A percentile compares a stretch with the other conserved stretches of the same genome.
Conservation (phyloP, 2,888 invertebrate species). For the Andricus quercusramuli region DNA sequence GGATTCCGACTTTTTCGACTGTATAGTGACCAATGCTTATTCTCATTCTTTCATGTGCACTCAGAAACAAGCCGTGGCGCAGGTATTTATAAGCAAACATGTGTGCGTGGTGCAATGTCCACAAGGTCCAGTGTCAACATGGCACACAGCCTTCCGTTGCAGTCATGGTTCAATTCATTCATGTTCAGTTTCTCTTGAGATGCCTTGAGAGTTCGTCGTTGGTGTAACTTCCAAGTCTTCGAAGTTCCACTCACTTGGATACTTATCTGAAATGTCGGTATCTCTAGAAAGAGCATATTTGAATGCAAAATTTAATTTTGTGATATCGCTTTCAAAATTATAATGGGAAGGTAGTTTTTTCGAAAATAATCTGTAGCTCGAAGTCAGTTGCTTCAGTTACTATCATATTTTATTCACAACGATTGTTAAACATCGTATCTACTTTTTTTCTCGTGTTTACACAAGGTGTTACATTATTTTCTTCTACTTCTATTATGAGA, state of each 20-base stretch:
- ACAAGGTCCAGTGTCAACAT: neutral
- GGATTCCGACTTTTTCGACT: no score
- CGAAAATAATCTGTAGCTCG: slow-evolving; percentile 56
- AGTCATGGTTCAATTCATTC: no score
- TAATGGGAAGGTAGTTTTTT: neutral
- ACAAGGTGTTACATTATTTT: neutral
- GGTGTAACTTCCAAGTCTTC: no score
- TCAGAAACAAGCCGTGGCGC: no score
- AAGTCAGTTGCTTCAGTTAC: slow-evolving; percentile 68
- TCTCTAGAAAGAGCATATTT: neutral
- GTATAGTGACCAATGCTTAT: no score
- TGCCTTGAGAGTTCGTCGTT: neutral
- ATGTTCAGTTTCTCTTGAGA: slow-evolving; percentile 6
- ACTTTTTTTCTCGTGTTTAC: neutral
- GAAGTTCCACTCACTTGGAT: neutral
- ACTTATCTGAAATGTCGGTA: slow-evolving; percentile 3
- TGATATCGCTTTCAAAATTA: neutral
- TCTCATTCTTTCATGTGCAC: no score
- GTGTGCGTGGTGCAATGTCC: neutral
- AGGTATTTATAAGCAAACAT: no score
- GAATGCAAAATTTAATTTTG: neutral
- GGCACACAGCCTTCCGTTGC: neutral
- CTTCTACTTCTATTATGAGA: neutral
- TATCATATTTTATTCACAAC: neutral
- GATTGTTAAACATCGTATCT: neutral